These are phyloP conservation scores for Archilochus colubris DNA, from an alignment of 2,113 vertebrate genomes.

Conservation along the genomic window DNA sequence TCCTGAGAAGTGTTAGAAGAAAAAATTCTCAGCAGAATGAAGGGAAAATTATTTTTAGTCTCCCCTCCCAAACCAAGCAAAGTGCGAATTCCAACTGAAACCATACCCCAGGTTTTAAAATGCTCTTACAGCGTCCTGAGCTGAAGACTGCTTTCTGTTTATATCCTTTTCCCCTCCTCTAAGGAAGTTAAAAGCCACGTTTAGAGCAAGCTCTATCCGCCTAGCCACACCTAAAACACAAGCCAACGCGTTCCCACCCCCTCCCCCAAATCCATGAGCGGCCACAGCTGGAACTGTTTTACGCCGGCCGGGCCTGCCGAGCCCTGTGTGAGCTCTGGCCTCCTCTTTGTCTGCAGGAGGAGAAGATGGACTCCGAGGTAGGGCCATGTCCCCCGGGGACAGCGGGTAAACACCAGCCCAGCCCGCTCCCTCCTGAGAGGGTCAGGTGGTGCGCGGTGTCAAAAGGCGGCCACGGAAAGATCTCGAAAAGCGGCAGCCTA, in stretches of 20 bases:
- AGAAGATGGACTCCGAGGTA: conserved; percentile 77
- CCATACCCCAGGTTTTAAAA: neutral
- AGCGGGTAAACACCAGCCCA: conserved; percentile 81
- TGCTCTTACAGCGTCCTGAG: conserved; percentile 14
- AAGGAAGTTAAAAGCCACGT: conserved; percentile 52
- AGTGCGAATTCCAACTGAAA: conserved; percentile 28
- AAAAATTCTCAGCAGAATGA: neutral
- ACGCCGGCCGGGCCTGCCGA: conserved; percentile 27
- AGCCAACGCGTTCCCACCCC: conserved; percentile 57
- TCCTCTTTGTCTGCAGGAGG: conserved; percentile 79
- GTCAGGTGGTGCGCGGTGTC: conserved; percentile 83
- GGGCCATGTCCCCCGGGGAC: conserved; percentile 73
- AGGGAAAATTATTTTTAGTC: neutral
- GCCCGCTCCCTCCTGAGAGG: conserved; percentile 74
- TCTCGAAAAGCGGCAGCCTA: conserved; percentile 72
- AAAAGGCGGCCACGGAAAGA: conserved; percentile 80
- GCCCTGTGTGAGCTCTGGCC: conserved; percentile 73
- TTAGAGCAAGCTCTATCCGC: conserved; percentile 43
- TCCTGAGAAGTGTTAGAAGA: neutral
- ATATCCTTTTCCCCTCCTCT: conserved; percentile 41
- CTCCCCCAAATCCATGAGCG: conserved; percentile 50
- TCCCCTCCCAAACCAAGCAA: neutral
- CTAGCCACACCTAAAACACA: conserved; percentile 76
- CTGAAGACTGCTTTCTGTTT: conserved; percentile 16
- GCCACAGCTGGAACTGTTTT: conserved; percentile 83